phyloP scores from a whole-genome alignment of 2,888 invertebrate genomes.

The Amphimallon solstitiale region DNA sequence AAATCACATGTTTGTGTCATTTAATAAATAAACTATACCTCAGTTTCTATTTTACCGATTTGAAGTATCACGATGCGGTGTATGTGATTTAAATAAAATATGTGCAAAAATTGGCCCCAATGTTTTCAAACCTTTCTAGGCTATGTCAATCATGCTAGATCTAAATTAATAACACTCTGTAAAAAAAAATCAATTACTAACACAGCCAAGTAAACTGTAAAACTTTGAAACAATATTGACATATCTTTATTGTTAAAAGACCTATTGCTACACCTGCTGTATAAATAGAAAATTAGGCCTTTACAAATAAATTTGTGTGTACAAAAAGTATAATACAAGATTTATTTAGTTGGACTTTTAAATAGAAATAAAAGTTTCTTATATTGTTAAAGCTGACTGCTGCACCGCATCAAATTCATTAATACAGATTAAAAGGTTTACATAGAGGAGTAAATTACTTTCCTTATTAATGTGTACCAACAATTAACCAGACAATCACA shows the following conservation, averaged over 20 bases:
- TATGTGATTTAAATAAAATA: background rate
- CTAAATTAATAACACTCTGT: no score
- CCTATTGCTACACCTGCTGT: background rate
- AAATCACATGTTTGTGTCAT: constrained; percentile 33
- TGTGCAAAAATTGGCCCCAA: constrained; percentile 14
- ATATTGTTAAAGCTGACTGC: background rate
- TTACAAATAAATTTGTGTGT: background rate
- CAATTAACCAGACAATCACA: constrained; percentile 21
- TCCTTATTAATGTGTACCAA: background rate
- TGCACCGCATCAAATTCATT: constrained; percentile 13
- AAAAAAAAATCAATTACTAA: no score
- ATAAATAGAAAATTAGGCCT: constrained; percentile 10
- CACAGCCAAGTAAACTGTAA: no score
- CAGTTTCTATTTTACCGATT: background rate
- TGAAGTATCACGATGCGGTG: constrained; percentile 12
- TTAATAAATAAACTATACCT: background rate
- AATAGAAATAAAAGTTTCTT: background rate
- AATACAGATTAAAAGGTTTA: background rate
- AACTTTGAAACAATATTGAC: no score
- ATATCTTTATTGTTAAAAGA: no score
- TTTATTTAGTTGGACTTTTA: background rate
- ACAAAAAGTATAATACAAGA: background rate
- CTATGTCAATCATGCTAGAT: background rate
- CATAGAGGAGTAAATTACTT: background rate
- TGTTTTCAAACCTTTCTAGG: constrained; percentile 4